Evolutionary conservation across 2,888 invertebrate species (phyloP).

Genomic region (Philonicus albiceps): DNA sequence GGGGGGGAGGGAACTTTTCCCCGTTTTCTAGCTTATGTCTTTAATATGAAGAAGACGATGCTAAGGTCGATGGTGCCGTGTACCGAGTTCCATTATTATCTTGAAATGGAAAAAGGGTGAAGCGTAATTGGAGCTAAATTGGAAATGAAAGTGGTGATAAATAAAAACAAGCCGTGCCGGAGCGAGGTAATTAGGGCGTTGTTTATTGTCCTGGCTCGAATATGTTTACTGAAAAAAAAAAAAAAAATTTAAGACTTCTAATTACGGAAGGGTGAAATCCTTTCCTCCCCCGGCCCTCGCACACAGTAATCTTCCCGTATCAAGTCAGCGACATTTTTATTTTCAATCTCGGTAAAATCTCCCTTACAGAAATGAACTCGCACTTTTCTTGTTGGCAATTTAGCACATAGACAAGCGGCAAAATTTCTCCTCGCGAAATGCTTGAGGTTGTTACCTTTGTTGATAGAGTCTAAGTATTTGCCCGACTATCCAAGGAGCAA

Average conservation of each 20-base stretch:
- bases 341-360: background rate
- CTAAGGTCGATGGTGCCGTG: background rate
- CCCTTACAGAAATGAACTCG: background rate
- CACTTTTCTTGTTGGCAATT: background rate
- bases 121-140: slow-evolving; percentile 41
- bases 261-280: background rate
- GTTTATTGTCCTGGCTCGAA: slow-evolving; percentile 3
- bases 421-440: background rate
- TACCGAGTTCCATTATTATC: slow-evolving; percentile 29
- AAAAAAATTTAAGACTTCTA: slow-evolving; percentile 8
- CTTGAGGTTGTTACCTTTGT: background rate
- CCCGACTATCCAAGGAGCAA: background rate
- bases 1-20: background rate
- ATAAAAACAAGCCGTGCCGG: slow-evolving; percentile 22
- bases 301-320: background rate
- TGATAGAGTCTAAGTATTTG: background rate
- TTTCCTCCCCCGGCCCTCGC: background rate
- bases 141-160: slow-evolving; percentile 42
- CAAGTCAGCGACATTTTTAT: background rate
- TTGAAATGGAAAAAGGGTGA: slow-evolving; percentile 37
- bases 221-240: slow-evolving; percentile 2
- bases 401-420: background rate
- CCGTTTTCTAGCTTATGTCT: slow-evolving; percentile 3
- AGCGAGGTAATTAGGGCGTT: slow-evolving; percentile 32
- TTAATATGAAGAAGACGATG: slow-evolving; percentile 33